These are phyloP conservation scores for Amblyornis subalaris DNA, from an alignment of 2,113 vertebrate species.

Conservation along the genomic window DNA sequence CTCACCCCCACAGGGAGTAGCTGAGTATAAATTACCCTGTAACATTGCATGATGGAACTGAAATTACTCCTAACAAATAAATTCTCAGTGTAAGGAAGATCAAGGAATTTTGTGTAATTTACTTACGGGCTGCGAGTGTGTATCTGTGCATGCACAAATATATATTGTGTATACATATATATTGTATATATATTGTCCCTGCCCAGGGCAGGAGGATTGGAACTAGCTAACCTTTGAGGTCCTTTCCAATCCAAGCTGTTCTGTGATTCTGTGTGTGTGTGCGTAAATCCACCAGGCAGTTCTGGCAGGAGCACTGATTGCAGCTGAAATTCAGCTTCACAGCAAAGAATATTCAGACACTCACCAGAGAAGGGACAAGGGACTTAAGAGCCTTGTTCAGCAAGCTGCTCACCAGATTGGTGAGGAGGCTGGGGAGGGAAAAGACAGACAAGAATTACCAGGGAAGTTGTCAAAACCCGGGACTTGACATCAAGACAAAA, in stretches of 20 bases:
- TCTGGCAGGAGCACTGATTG: background rate
- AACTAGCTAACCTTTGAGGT: background rate
- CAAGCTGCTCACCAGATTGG: background rate
- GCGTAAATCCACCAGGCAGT: background rate
- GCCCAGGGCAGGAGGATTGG: background rate
- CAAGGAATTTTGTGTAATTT: background rate
- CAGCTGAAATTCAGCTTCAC: background rate
- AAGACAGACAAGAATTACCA: background rate
- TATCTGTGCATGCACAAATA: background rate
- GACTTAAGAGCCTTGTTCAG: background rate
- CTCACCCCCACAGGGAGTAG: background rate
- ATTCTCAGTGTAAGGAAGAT: background rate
- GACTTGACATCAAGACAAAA: background rate
- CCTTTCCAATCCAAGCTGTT: background rate
- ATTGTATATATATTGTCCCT: background rate
- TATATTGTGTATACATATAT: rapidly evolving
- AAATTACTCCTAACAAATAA: background rate
- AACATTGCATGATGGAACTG: background rate
- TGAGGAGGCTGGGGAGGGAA: slow-evolving; percentile 6
- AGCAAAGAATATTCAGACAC: background rate
- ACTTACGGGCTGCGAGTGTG: background rate
- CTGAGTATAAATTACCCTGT: background rate
- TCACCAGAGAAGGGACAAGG: slow-evolving; percentile 14
- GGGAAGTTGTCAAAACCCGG: background rate
- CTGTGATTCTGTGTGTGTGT: background rate